Base-by-base conservation (phyloP, 2,888 invertebrate species). In the Corbicula japonica region DNA sequence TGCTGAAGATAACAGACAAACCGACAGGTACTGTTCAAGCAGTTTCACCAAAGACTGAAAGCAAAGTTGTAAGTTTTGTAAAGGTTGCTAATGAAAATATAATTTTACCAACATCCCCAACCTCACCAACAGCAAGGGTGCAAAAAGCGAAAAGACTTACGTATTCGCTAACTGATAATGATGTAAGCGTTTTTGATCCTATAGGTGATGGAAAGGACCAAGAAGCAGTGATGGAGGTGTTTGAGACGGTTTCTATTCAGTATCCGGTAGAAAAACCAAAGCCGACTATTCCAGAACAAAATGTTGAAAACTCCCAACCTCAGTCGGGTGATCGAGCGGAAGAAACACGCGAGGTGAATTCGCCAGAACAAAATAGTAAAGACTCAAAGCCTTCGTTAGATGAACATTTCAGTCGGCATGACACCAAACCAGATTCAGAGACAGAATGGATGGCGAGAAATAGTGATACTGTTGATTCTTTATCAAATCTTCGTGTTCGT, bases 151-250 rank as follows among this genome's bases (percentile, higher is more conserved):
- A 34, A 72, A 50, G 62, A 18, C 23, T 72, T 6, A 10, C 38
- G n/a, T 72, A 62, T 38, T 62, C 71, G n/a, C 63, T 72, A 28
- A 62, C 62, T 23, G 52, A 62, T 34, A 52, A 61, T 23, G 54
- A 72, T 23, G 54, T 72, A 0, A 72, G 62, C 56, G 71, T 72
- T 5, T 72, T 72, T 44, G 71, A 72, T 41, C 71, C 71, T 8
- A 41, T 66, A 28, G 38, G 66, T 41, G 54, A 34, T 35, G 48
- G 41, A 1, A 35, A 28, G 28, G 66, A 66, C 26, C 38, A n/a
- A 2, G 66, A 66, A 41, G 66, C 52, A 35, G 35, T 35, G 8
- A n/a, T n/a, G 5, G 66, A 54, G 21, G 2, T 8, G 38, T 21
- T 28, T 15, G 54, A 66, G 41, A 35, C 54, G n/a, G 18, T 38